These are phyloP conservation scores for Zaprionus inermis DNA, from an alignment of 1,140 invertebrate genomes.

Conservation along the genomic window DNA sequence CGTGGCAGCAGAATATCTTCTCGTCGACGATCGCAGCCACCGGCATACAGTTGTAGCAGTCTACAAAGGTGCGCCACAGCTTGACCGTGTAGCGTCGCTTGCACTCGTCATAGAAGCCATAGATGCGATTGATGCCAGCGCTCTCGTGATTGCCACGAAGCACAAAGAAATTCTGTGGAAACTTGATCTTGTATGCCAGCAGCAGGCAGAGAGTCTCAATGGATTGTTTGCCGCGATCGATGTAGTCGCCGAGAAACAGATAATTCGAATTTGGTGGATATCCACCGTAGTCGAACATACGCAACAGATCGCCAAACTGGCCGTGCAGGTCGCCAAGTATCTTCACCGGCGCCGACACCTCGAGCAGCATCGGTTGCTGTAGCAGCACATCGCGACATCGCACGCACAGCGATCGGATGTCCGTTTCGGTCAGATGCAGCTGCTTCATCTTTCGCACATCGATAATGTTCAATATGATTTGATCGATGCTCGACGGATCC, in stretches of 20 bases:
- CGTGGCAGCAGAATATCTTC: slow-evolving; percentile 99
- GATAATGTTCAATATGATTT: slow-evolving; percentile 59
- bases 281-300: slow-evolving; percentile 99
- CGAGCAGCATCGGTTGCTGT: slow-evolving; percentile 97
- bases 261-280: slow-evolving; percentile 99
- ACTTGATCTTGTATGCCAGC: slow-evolving; percentile 97
- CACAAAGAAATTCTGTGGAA: slow-evolving; percentile 94
- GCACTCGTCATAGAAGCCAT: slow-evolving; percentile 97
- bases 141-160: slow-evolving; percentile 87
- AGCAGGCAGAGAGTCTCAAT: slow-evolving; percentile 95
- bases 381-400: slow-evolving; percentile 99
- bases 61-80: slow-evolving; percentile 98
- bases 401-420: slow-evolving; percentile 96
- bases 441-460: slow-evolving; percentile 98
- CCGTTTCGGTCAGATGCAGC: slow-evolving; percentile 96
- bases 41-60: slow-evolving; percentile 87
- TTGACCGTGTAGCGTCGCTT: slow-evolving; percentile 98
- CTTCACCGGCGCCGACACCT: slow-evolving; percentile 98
- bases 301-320: slow-evolving; percentile 97
- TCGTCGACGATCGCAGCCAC: slow-evolving; percentile 98
- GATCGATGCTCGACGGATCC: slow-evolving; percentile 41
- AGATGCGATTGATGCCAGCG: slow-evolving; percentile 93
- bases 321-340: slow-evolving; percentile 99
- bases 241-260: slow-evolving; percentile 96
- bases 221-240: slow-evolving; percentile 93